A percentile compares a stretch with the other conserved stretches of the same genome.
These are phyloP conservation scores for Scalopus aquaticus DNA, from an alignment of 2,113 vertebrate genomes.

Conservation along the genomic window DNA sequence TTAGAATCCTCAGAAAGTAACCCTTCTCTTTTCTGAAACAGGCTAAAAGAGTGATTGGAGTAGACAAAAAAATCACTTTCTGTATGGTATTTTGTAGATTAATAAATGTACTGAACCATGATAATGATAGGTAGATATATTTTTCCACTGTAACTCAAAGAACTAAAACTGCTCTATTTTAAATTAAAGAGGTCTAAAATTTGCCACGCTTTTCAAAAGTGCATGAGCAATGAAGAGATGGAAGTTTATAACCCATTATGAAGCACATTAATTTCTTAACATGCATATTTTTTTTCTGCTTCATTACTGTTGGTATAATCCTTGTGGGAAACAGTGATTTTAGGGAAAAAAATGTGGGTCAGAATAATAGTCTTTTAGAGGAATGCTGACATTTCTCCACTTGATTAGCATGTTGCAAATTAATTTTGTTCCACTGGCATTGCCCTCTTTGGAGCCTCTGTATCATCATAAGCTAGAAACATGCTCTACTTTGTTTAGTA, in stretches of 20 bases:
- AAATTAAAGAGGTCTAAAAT: conserved; percentile 85
- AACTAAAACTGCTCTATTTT: conserved; percentile 81
- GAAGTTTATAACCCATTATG: conserved; percentile 79
- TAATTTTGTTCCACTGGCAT: conserved; percentile 82
- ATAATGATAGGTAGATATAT: conserved; percentile 85
- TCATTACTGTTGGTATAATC: conserved; percentile 82
- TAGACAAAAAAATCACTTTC: conserved; percentile 78
- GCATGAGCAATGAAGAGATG: conserved; percentile 78
- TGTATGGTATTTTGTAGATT: conserved; percentile 84
- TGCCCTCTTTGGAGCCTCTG: conserved; percentile 71
- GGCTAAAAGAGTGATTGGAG: conserved; percentile 74
- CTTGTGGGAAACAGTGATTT: conserved; percentile 79
- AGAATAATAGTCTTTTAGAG: conserved; percentile 81
- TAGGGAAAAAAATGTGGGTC: conserved; percentile 77
- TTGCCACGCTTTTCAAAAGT: conserved; percentile 86
- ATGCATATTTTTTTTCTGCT: conserved; percentile 82
- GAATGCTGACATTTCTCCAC: conserved; percentile 73
- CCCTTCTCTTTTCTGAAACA: conserved; percentile 71
- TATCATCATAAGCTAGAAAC: conserved; percentile 52
- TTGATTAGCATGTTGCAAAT: conserved; percentile 80
- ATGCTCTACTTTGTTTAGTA: conserved; percentile 56
- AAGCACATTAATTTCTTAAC: conserved; percentile 82
- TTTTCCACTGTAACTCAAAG: conserved; percentile 84
- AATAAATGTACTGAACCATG: conserved; percentile 83
- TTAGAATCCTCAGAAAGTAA: conserved; percentile 77